Conservation (phyloP, 30 jellyfish, hydroid and myxozoan species). For the Aurelia sp. region DNA sequence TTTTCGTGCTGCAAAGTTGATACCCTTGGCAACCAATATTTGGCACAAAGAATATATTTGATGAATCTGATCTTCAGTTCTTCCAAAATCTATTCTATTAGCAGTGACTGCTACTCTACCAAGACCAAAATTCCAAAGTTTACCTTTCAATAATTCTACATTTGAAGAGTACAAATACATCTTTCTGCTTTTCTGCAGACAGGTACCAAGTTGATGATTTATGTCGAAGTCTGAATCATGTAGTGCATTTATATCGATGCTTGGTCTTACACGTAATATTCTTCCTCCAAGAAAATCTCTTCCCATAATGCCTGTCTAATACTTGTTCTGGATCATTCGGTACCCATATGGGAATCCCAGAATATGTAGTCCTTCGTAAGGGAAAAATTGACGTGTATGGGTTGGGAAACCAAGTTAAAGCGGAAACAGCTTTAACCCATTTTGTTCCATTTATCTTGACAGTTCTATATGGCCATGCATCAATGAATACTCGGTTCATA, state of each 20-base stretch:
- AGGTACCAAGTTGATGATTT: too few relatives aligned
- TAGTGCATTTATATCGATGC: not conserved
- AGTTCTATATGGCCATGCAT: constrained; percentile 63
- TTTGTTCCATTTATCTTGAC: constrained; percentile 1
- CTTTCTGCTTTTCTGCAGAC: too few relatives aligned
- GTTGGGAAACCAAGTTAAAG: constrained; percentile 30
- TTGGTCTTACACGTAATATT: constrained; percentile 21
- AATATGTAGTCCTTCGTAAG: constrained; percentile 19
- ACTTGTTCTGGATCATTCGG: constrained; percentile 58
- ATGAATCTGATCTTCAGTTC: too few relatives aligned
- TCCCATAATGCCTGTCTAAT: constrained; percentile 46
- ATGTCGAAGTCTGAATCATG: not conserved
- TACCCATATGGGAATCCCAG: constrained; percentile 53
- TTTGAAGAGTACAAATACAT: too few relatives aligned
- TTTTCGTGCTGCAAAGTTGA: too few relatives aligned
- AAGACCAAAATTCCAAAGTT: too few relatives aligned
- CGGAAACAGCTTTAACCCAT: constrained; percentile 36
- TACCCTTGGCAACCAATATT: too few relatives aligned
- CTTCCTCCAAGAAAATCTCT: constrained; percentile 38
- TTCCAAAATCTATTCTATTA: too few relatives aligned
- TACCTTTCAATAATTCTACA: too few relatives aligned
- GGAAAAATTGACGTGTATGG: constrained; percentile 33
- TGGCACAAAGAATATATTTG: too few relatives aligned
- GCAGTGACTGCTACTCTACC: too few relatives aligned
- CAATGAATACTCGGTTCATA: constrained; percentile 29